phyloP scores from a whole-genome alignment of 92 coral and sea anemone species.

The Muricea muricata region DNA sequence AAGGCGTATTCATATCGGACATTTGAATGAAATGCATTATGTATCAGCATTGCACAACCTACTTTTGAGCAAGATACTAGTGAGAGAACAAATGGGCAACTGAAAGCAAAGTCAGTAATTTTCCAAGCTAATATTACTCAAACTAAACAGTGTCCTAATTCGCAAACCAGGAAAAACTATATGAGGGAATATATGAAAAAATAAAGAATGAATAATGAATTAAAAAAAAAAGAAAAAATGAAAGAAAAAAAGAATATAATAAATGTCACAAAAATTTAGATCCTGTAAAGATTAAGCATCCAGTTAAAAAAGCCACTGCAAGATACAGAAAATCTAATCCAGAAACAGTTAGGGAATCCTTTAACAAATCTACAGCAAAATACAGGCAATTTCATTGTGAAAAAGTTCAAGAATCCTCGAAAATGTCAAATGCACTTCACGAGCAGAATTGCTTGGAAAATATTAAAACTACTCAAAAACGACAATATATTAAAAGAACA shows the following conservation, averaged over 20 bases:
- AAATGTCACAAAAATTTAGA: too few species aligned
- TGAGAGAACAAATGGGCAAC: constrained; percentile 31
- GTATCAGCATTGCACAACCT: constrained; percentile 53
- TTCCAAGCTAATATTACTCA: constrained; percentile 28
- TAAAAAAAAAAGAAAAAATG: too few species aligned
- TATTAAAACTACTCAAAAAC: constrained; percentile 7
- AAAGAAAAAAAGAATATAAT: too few species aligned
- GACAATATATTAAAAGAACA: not conserved
- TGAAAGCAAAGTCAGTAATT: constrained; percentile 24
- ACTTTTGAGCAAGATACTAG: constrained; percentile 20
- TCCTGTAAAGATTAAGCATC: constrained; percentile 29
- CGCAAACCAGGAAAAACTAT: constrained; percentile 3
- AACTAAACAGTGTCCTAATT: not conserved
- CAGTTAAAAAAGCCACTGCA: constrained; percentile 39
- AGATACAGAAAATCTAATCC: constrained; percentile 42
- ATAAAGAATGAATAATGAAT: constrained; percentile 15
- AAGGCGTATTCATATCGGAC: constrained; percentile 30
- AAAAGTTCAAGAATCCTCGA: constrained; percentile 24
- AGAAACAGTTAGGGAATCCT: constrained; percentile 26
- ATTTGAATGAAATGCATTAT: constrained; percentile 26
- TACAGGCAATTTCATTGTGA: constrained; percentile 1
- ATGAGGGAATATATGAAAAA: constrained; percentile 27
- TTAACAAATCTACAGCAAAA: constrained; percentile 5
- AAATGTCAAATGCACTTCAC: too few species aligned
- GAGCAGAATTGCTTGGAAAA: too few species aligned